Evolutionary conservation across 2,113 vertebrate species (phyloP), one percentile per base, ranked within the genome.

Genomic region (Mesoclemmys tuberculata): DNA sequence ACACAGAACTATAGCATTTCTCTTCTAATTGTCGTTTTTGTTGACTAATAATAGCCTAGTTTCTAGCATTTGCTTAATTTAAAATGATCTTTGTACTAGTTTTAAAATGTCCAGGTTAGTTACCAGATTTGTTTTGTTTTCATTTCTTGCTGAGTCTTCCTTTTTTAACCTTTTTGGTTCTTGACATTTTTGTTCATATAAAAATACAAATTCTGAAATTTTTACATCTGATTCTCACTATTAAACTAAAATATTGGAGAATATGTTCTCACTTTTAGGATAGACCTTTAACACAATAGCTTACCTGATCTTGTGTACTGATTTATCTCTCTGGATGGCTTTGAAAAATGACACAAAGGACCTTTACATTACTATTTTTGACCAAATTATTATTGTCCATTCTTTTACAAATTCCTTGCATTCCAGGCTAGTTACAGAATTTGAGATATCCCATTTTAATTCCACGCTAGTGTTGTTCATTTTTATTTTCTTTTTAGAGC

Each of bases 401-500:
- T 71, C 64, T 71, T 38, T 71, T 38, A 71, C 64, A 71, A 71
- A 38, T 71, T 22, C 19, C 19, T 71, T 90, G 3, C 90, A 80
- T 44, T 81, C 95, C 4, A 61, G 6, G 3, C 19, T 93, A 91
- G 92, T 61, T 58, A 92, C 64, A 68, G 21, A 0, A 13, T 87
- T 90, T 89, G 91, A 26, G 74, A 35, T 16, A 31, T 93, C 64
- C 93, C 55, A 51, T 86, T 46, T 54, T 44, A 61, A 41, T 49
- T 55, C 9, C 64, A 27, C 18, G 26, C 4, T 91, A 93, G 95
- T 95, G 81, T 83, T 93, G n/a, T 96, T 97, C 55, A 80, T 95
- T 95, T 84, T 38, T 68, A 18, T n/a, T 55, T 2, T 94, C 96
- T 94, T 94, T 98, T 94, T 95, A 97, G 93, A 98, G 95, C 97